phyloP scores from a whole-genome alignment of 2,888 invertebrate genomes.

The Melieria crassipennis region DNA sequence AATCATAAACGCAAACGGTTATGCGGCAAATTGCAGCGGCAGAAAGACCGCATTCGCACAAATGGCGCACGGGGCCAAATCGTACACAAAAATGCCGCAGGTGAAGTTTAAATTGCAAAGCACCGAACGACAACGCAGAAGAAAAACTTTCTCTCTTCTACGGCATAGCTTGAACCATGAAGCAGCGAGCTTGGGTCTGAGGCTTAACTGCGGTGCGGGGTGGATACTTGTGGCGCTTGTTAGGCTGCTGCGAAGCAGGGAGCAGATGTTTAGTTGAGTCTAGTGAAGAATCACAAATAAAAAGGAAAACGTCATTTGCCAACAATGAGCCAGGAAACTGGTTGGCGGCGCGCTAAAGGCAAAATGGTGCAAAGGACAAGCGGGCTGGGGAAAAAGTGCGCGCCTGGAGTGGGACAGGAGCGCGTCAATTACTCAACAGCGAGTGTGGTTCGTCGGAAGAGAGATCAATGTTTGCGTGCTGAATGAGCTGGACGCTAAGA shows the following conservation, averaged over 20 bases:
- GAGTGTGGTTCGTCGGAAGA: no score
- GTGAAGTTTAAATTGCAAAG: constrained; percentile 10
- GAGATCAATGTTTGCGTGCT: no score
- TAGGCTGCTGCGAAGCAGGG: background rate
- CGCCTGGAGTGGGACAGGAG: no score
- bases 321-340: background rate
- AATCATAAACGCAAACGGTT: background rate
- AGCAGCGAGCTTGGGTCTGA: background rate
- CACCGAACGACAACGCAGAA: background rate
- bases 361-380: no score
- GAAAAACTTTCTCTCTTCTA: background rate
- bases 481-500: no score
- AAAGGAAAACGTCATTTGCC: constrained; percentile 3
- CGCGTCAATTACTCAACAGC: no score
- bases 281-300: background rate
- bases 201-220: no score
- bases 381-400: no score
- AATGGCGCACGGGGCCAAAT: background rate
- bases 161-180: background rate
- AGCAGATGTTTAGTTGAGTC: background rate
- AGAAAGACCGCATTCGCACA: background rate
- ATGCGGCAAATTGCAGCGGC: background rate
- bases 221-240: no score
- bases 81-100: background rate
- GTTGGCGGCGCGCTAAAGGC: no score